These are phyloP conservation scores for Trichonephila clavipes DNA, from an alignment of 1,140 invertebrate species.

Conservation along the genomic window DNA sequence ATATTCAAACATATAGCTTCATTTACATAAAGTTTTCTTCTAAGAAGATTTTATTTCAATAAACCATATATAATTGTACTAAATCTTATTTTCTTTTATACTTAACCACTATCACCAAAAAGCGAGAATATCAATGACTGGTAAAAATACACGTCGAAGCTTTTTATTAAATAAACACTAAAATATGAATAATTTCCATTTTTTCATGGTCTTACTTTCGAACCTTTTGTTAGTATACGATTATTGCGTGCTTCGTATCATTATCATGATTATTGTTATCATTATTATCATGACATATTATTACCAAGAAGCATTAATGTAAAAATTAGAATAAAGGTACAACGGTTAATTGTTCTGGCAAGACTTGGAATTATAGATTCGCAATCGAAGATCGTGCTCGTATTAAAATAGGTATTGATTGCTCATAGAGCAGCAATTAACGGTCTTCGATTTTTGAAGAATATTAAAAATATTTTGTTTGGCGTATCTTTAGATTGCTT, in stretches of 20 bases:
- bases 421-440: not conserved
- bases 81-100: no score
- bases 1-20: no score
- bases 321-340: slow-evolving; percentile 1
- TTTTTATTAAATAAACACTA: slow-evolving; percentile 2
- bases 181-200: slow-evolving; percentile 9
- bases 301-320: slow-evolving; percentile 28
- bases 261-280: slow-evolving; percentile 5
- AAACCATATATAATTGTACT: no score
- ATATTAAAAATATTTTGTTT: not conserved
- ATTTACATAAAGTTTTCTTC: no score
- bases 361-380: not conserved
- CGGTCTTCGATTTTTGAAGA: not conserved
- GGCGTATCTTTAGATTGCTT: not conserved
- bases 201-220: not conserved
- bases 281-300: slow-evolving; percentile 48
- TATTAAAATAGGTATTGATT: not conserved
- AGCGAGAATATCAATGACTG: not conserved
- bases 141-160: not conserved
- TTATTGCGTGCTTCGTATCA: slow-evolving; percentile 3
- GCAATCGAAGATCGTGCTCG: not conserved
- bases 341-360: slow-evolving; percentile 36
- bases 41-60: no score
- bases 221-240: not conserved
- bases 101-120: not conserved